phyloP scores from a whole-genome alignment of 2,888 invertebrate genomes.

The Plagodis dolabraria region DNA sequence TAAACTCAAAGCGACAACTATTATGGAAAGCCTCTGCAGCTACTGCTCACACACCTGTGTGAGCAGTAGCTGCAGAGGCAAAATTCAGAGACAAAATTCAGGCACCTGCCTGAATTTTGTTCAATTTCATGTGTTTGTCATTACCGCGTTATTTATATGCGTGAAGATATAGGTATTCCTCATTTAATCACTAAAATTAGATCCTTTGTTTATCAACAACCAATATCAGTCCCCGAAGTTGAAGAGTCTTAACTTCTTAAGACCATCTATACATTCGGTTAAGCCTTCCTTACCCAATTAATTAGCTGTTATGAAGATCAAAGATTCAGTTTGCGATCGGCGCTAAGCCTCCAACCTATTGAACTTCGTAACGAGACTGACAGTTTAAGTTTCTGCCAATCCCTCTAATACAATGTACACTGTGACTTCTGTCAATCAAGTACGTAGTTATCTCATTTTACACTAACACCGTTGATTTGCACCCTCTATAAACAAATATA shows the following conservation, averaged over 20 bases:
- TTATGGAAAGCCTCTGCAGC: too few relatives aligned
- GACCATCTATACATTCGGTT: constrained; percentile 67
- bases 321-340: constrained; percentile 68
- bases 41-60: too few relatives aligned
- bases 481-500: constrained; percentile 39
- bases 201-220: constrained; percentile 49
- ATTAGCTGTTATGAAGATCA: constrained; percentile 79
- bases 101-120: too few relatives aligned
- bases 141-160: too few relatives aligned
- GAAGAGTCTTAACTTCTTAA: constrained; percentile 41
- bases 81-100: too few relatives aligned
- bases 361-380: constrained; percentile 69
- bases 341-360: constrained; percentile 64
- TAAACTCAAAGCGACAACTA: too few relatives aligned
- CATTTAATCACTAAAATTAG: constrained; percentile 25
- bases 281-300: constrained; percentile 74
- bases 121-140: too few relatives aligned
- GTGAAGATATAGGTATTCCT: not conserved
- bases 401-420: constrained; percentile 62
- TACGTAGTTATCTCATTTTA: constrained; percentile 61
- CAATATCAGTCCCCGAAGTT: constrained; percentile 54
- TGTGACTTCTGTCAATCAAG: constrained; percentile 72
- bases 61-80: too few relatives aligned
- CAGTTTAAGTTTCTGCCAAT: constrained; percentile 72
- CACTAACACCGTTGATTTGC: constrained; percentile 50